phyloP scores from a whole-genome alignment of 2,113 vertebrate genomes.

The Trachemys scripta region DNA sequence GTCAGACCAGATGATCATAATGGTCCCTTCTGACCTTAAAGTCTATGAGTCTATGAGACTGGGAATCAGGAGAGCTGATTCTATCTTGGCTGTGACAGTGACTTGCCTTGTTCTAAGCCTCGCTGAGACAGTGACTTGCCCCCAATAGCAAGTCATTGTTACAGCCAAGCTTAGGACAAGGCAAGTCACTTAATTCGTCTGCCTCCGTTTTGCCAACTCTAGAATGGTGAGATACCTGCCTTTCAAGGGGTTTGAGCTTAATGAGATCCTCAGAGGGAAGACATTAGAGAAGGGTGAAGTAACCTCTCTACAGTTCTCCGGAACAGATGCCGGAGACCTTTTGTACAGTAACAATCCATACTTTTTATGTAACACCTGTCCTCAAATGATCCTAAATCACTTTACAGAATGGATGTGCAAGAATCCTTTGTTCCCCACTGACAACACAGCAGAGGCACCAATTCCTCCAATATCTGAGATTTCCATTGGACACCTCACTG shows the following conservation, averaged over 20 bases:
- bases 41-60: too few species aligned
- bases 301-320: neutral
- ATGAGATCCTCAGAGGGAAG: rapidly evolving
- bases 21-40: too few species aligned
- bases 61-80: neutral
- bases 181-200: neutral
- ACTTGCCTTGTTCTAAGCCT: neutral
- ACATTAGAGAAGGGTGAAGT: rapidly evolving
- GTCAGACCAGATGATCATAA: too few species aligned
- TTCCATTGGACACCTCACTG: rapidly evolving
- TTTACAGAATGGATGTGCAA: neutral
- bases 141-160: too few species aligned
- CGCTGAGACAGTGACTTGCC: too few species aligned
- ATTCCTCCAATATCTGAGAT: rapidly evolving
- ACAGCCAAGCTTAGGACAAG: too few species aligned
- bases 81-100: neutral
- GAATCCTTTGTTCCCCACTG: rapidly evolving
- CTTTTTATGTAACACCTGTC: rapidly evolving
- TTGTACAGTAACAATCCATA: neutral
- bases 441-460: rapidly evolving
- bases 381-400: rapidly evolving
- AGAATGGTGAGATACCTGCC: rapidly evolving
- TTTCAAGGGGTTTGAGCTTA: neutral
- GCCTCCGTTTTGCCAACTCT: neutral
- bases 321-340: rapidly evolving